A percentile compares a stretch with the other conserved stretches of the same genome.
phyloP scores from a whole-genome alignment of 2,797 vertebrate genomes.

The Macroramphosus scolopax region DNA sequence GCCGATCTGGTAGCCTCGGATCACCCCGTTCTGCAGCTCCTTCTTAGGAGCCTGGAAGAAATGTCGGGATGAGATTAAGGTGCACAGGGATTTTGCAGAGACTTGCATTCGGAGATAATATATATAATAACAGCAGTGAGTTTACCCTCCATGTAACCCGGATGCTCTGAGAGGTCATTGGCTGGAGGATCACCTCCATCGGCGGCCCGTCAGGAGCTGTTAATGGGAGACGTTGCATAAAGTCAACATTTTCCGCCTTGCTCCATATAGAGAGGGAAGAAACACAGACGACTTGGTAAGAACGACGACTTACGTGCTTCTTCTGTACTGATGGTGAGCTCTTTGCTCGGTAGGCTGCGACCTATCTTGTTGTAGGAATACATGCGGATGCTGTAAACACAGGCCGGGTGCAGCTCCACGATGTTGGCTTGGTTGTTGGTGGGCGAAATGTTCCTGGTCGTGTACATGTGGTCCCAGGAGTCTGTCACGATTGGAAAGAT shows the following conservation, averaged over 20 bases:
- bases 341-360: constrained; percentile 95
- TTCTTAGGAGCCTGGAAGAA: constrained; percentile 91
- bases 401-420: constrained; percentile 94
- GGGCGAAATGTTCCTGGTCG: constrained; percentile 95
- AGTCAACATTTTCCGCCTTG: too few species aligned
- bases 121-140: too few species aligned
- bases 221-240: constrained; percentile 82
- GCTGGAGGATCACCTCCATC: constrained; percentile 93
- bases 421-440: constrained; percentile 99
- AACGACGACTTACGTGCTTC: constrained; percentile 86
- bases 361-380: constrained; percentile 97
- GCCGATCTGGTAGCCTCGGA: constrained; percentile 97
- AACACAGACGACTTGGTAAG: neutral
- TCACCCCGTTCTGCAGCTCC: constrained; percentile 95
- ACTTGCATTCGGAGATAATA: too few species aligned
- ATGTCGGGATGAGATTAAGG: too few species aligned
- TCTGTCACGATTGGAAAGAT: too few species aligned
- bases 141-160: constrained; percentile 97
- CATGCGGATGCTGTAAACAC: constrained; percentile 98
- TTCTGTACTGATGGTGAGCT: constrained; percentile 96
- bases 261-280: too few species aligned
- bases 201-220: constrained; percentile 96
- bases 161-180: constrained; percentile 96
- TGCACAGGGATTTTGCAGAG: too few species aligned
- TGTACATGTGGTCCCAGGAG: constrained; percentile 95